A percentile compares a stretch with the other conserved stretches of the same genome.
Evolutionary conservation across 1,140 invertebrate species (phyloP).

Genomic region (Drosophila nebulosa): DNA sequence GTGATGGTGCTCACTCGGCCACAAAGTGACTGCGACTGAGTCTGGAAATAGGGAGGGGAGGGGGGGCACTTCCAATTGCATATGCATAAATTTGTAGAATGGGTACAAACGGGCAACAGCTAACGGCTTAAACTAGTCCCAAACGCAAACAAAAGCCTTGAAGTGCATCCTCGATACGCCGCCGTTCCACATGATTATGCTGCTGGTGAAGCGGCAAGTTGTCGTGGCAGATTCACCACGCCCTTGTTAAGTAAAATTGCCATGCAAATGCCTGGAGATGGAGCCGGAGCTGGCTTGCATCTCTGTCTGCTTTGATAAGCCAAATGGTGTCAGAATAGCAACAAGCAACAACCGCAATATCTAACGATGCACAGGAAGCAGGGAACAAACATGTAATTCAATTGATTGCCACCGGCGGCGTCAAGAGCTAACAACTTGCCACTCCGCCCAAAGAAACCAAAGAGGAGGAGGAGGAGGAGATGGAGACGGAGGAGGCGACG

Average conservation of each 20-base stretch:
- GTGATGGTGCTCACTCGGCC: slow-evolving; percentile 9
- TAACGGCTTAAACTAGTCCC: slow-evolving; percentile 33
- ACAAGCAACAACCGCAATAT: slow-evolving; percentile 15
- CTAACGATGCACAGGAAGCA: slow-evolving; percentile 71
- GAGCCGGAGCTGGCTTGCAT: slow-evolving; percentile 6
- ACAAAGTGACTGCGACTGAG: not conserved
- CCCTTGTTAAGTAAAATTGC: slow-evolving; percentile 70
- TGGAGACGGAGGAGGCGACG: not conserved
- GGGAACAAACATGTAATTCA: slow-evolving; percentile 66
- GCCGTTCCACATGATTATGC: slow-evolving; percentile 56
- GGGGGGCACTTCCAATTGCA: slow-evolving; percentile 11
- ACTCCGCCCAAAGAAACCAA: not conserved
- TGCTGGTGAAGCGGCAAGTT: slow-evolving; percentile 16
- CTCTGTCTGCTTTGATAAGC: slow-evolving; percentile 22
- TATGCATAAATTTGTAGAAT: slow-evolving; percentile 23
- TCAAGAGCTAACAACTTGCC: slow-evolving; percentile 40
- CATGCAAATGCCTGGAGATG: slow-evolving; percentile 61
- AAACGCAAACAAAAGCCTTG: slow-evolving; percentile 26
- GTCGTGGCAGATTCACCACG: slow-evolving; percentile 17
- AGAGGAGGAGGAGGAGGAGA: not conserved
- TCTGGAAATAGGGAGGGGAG: not conserved
- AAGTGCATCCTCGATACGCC: slow-evolving; percentile 7
- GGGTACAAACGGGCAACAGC: slow-evolving; percentile 2
- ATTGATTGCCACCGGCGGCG: slow-evolving; percentile 61
- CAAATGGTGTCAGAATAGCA: slow-evolving; percentile 33